These are phyloP conservation scores for Allophyes oxyacanthae DNA, from an alignment of 2,888 invertebrate genomes.

Conservation along the genomic window DNA sequence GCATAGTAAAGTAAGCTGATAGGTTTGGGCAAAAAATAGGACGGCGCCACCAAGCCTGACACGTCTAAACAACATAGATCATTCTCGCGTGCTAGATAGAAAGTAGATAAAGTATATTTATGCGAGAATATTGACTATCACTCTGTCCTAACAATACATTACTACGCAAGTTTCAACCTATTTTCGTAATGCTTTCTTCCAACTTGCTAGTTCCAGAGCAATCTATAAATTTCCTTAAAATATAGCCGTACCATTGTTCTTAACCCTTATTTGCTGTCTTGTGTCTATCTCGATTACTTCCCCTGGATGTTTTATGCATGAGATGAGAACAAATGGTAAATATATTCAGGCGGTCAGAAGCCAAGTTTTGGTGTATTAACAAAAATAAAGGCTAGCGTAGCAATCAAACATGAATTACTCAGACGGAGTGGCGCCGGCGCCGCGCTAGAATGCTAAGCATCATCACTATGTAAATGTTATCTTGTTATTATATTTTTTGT, in stretches of 20 bases:
- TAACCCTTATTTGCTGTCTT: slow-evolving; percentile 54
- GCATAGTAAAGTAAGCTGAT: slow-evolving; percentile 38
- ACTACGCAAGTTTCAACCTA: slow-evolving; percentile 32
- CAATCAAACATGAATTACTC: slow-evolving; percentile 56
- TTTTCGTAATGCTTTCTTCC: slow-evolving; percentile 28
- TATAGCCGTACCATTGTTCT: slow-evolving; percentile 50
- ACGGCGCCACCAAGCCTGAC: slow-evolving; percentile 69
- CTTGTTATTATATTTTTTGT: slow-evolving; percentile 48
- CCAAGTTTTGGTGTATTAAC: slow-evolving; percentile 51
- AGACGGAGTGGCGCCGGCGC: slow-evolving; percentile 54
- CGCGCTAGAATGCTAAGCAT: slow-evolving; percentile 39
- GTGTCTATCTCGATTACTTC: slow-evolving; percentile 54
- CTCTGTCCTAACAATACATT: slow-evolving; percentile 32
- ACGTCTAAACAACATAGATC: slow-evolving; percentile 67
- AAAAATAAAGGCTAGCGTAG: slow-evolving; percentile 53
- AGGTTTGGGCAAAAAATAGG: slow-evolving; percentile 55
- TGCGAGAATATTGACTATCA: slow-evolving; percentile 48
- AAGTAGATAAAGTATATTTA: slow-evolving; percentile 60
- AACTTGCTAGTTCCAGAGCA: slow-evolving; percentile 26
- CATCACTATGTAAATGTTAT: slow-evolving; percentile 53
- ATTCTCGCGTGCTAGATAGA: slow-evolving; percentile 66
- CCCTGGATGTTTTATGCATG: slow-evolving; percentile 72
- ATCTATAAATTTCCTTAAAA: slow-evolving; percentile 47
- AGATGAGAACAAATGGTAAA: slow-evolving; percentile 62
- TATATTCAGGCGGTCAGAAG: slow-evolving; percentile 59